A percentile compares a stretch with the other conserved stretches of the same genome.
These are phyloP conservation scores for Leptestheria dahalacensis DNA, from an alignment of 1,140 invertebrate species.

Conservation along the genomic window DNA sequence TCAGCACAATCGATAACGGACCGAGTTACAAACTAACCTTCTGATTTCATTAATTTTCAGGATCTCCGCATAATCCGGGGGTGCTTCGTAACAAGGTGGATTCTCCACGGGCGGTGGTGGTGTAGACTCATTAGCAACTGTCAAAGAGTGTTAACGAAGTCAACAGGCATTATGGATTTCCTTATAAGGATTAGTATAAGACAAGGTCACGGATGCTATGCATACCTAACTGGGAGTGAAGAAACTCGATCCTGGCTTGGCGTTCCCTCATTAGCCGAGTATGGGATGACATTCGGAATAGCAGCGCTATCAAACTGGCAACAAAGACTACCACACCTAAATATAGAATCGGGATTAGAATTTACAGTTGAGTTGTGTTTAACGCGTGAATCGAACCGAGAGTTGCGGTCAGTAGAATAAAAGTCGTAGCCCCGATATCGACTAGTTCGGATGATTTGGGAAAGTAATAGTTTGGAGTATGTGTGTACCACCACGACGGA, in stretches of 20 bases:
- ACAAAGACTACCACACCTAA: constrained; percentile 42
- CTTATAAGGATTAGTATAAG: too few species aligned
- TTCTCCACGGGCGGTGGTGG: constrained; percentile 36
- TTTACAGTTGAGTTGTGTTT: constrained; percentile 12
- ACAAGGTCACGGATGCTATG: too few species aligned
- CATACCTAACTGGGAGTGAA: constrained; percentile 45
- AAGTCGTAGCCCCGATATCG: constrained; percentile 45
- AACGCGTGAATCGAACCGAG: constrained; percentile 29
- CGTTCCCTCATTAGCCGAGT: constrained; percentile 43
- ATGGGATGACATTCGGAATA: constrained; percentile 45
- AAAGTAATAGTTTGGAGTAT: constrained; percentile 55
- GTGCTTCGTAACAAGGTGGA: constrained; percentile 50
- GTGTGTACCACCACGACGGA: constrained; percentile 40
- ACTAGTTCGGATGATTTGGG: constrained; percentile 49
- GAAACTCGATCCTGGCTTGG: constrained; percentile 46
- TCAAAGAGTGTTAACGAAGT: constrained; percentile 10
- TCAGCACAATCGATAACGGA: too few species aligned
- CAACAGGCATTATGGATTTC: too few species aligned
- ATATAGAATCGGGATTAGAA: background rate
- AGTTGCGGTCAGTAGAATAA: constrained; percentile 44
- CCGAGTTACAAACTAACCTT: constrained; percentile 4
- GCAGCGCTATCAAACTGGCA: constrained; percentile 41
- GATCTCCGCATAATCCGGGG: constrained; percentile 51
- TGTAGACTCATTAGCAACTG: constrained; percentile 32
- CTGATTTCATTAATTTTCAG: constrained; percentile 33